phyloP scores from a whole-genome alignment of 2,113 vertebrate species.

The Centropus bengalensis region DNA sequence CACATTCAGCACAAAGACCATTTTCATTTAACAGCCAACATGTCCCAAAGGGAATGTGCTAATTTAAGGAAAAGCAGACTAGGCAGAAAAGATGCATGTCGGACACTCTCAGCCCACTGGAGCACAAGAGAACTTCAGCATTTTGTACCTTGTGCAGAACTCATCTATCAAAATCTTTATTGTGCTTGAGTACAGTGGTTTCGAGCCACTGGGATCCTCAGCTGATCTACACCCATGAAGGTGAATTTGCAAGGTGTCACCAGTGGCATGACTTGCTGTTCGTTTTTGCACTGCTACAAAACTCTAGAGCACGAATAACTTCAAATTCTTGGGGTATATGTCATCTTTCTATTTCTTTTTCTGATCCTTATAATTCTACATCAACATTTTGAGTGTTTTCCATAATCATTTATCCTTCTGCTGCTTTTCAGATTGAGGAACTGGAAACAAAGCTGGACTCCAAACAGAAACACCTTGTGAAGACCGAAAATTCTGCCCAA shows the following conservation, averaged over 20 bases:
- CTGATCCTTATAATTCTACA: not conserved
- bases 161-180: not conserved
- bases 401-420: not conserved
- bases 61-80: constrained; percentile 16
- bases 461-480: constrained; percentile 71
- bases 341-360: not conserved
- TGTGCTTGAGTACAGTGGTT: not conserved
- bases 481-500: constrained; percentile 76
- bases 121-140: not conserved
- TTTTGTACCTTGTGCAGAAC: not conserved
- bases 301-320: not conserved
- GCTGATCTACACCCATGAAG: not conserved
- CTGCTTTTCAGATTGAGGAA: constrained; percentile 70
- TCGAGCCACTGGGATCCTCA: not conserved
- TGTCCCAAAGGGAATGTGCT: not conserved
- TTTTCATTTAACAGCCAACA: not conserved
- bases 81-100: constrained; percentile 12
- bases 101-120: not conserved
- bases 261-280: not conserved
- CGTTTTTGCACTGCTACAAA: not conserved
- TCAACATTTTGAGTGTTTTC: not conserved
- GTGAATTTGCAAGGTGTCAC: not conserved
- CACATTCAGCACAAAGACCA: not conserved
- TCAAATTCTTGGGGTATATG: not conserved
- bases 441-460: constrained; percentile 71